These are phyloP conservation scores for Lethocerus indicus DNA, from an alignment of 1,140 invertebrate genomes.

Conservation along the genomic window DNA sequence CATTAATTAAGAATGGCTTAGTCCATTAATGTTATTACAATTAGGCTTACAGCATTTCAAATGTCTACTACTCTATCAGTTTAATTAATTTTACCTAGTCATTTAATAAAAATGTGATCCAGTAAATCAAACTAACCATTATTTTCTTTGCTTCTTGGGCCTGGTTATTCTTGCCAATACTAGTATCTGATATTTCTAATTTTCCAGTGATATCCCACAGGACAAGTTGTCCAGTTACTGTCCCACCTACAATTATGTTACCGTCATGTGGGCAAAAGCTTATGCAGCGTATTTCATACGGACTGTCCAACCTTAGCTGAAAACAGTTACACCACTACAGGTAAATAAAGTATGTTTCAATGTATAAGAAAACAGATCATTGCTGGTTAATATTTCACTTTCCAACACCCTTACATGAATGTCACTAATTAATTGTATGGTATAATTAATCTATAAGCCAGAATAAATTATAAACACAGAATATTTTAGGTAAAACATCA, in stretches of 20 bases:
- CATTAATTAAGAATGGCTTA: too few relatives aligned
- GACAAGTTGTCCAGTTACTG: constrained; percentile 44
- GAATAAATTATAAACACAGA: too few relatives aligned
- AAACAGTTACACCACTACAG: too few relatives aligned
- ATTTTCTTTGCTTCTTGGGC: background rate
- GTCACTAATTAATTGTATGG: too few relatives aligned
- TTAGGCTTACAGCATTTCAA: background rate
- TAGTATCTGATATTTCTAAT: constrained; percentile 36
- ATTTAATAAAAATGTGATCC: background rate
- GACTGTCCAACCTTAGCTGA: constrained; percentile 40
- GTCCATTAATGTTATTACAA: too few relatives aligned
- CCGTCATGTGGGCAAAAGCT: constrained; percentile 48
- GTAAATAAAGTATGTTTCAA: too few relatives aligned
- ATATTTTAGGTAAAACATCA: too few relatives aligned
- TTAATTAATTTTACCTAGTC: background rate
- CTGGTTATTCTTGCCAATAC: background rate
- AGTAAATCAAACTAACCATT: background rate
- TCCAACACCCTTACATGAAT: too few relatives aligned
- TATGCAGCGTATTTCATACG: constrained; percentile 39
- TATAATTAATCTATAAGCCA: too few relatives aligned
- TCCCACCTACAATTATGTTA: constrained; percentile 50
- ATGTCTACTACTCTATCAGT: background rate
- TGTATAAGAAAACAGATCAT: too few relatives aligned
- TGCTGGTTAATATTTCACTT: too few relatives aligned
- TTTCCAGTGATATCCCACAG: constrained; percentile 55